phyloP scores from a whole-genome alignment of 1,140 invertebrate species.

The Bombus confusus region DNA sequence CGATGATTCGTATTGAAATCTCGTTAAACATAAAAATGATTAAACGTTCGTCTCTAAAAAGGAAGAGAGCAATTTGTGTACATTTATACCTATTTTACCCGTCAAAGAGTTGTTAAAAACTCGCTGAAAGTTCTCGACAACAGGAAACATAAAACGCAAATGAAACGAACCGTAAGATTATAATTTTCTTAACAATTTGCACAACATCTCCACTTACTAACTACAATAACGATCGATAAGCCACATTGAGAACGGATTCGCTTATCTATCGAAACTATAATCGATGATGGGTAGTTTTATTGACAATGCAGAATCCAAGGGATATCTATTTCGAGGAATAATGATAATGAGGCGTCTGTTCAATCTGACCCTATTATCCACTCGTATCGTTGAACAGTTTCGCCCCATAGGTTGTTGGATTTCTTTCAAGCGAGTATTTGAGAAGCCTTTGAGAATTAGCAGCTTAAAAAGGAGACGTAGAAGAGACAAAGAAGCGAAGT shows the following conservation, averaged over 20 bases:
- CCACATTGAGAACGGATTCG: too few relatives aligned
- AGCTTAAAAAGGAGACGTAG: too few relatives aligned
- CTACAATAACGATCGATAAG: neutral
- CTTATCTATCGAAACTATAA: neutral
- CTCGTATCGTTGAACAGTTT: neutral
- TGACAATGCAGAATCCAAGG: neutral
- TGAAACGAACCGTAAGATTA: neutral
- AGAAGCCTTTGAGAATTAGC: neutral
- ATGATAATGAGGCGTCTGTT: neutral
- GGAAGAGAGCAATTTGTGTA: too few relatives aligned
- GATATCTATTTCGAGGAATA: neutral
- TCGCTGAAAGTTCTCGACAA: neutral
- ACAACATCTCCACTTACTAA: neutral
- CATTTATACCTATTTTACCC: too few relatives aligned
- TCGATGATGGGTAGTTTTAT: neutral
- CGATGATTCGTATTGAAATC: too few relatives aligned
- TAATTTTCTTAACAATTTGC: neutral
- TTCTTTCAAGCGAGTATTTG: neutral
- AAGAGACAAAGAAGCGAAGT: neutral
- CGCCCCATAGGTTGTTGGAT: neutral
- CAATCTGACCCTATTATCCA: slow-evolving; percentile 2
- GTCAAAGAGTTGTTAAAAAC: neutral
- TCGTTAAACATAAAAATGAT: too few relatives aligned
- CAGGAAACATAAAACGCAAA: neutral
- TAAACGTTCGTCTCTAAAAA: neutral